Percentiles rank a stretch among this genome's conserved stretches.
These are phyloP conservation scores for Steinernema carpocapsae DNA, from an alignment of 2,888 invertebrate genomes.

Conservation along the genomic window DNA sequence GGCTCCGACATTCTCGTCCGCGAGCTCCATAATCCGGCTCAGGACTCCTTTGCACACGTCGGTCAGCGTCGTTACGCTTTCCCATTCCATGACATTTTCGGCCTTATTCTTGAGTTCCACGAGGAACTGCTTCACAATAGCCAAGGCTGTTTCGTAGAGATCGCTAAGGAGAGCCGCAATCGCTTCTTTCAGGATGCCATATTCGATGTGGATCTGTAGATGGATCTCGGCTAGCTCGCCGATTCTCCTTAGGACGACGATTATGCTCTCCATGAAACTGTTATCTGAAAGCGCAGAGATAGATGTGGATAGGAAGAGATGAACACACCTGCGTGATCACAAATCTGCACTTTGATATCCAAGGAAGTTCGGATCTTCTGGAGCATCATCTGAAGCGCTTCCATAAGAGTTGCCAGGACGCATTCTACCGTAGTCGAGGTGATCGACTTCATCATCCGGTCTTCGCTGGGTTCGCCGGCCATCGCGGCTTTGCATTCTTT, in stretches of 20 bases:
- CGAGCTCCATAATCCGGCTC: background rate
- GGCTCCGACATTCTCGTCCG: slow-evolving; percentile 4
- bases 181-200: background rate
- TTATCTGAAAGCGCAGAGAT: background rate
- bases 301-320: background rate
- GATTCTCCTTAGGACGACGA: background rate
- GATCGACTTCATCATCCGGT: slow-evolving; percentile 1
- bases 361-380: background rate
- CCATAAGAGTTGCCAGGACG: background rate
- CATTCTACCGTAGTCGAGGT: background rate
- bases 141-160: background rate
- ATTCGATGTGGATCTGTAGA: background rate
- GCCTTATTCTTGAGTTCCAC: background rate
- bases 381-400: slow-evolving; percentile 4
- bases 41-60: background rate
- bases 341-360: background rate
- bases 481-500: background rate
- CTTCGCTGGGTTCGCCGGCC: background rate
- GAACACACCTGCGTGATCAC: background rate
- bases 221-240: background rate
- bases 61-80: background rate
- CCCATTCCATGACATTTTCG: background rate
- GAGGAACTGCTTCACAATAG: background rate
- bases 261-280: background rate
- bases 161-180: background rate